phyloP scores from a whole-genome alignment of 2,888 invertebrate species.

The Empis livida region DNA sequence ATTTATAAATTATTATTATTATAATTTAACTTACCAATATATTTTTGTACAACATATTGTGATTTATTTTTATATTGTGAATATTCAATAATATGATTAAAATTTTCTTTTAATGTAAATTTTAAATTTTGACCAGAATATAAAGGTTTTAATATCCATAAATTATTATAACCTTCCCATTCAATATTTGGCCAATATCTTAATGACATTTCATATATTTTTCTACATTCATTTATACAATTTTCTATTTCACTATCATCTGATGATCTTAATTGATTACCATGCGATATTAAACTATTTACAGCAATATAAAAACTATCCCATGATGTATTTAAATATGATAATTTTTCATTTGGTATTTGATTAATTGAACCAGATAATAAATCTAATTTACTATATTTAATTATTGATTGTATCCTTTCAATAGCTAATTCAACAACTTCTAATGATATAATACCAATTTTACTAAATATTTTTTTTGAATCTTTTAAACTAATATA shows the following conservation, averaged over 20 bases:
- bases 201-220: conserved; percentile 25
- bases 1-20: no score
- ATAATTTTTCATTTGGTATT: no score
- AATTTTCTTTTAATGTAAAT: background rate
- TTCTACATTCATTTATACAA: no score
- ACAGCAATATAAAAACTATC: background rate
- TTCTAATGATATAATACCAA: conserved; percentile 42
- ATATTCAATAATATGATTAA: background rate
- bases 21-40: background rate
- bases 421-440: conserved; percentile 56
- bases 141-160: conserved; percentile 72
- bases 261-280: background rate
- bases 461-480: no score
- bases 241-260: background rate
- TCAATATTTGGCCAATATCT: conserved; percentile 46
- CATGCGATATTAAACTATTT: background rate
- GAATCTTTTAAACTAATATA: no score
- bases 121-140: conserved; percentile 51
- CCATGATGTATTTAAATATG: background rate
- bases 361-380: background rate
- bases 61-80: background rate
- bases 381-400: background rate
- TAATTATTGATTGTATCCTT: conserved; percentile 44
- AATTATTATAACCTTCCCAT: conserved; percentile 61
- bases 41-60: background rate